These are phyloP conservation scores for Blera fallax DNA, from an alignment of 2,888 invertebrate genomes.

Conservation along the genomic window DNA sequence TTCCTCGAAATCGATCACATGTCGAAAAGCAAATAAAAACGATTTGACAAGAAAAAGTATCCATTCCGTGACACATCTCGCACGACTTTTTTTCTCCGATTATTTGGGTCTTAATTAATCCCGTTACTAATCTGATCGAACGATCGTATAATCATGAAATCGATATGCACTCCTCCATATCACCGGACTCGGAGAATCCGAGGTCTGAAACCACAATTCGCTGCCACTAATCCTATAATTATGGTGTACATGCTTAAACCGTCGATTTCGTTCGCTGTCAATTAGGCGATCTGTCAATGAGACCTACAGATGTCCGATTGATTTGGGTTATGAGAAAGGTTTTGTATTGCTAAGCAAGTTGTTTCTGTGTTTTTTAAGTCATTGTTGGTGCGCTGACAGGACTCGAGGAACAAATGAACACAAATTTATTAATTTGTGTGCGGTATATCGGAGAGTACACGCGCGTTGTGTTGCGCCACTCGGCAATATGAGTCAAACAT, in stretches of 20 bases:
- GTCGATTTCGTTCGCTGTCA: constrained; percentile 72
- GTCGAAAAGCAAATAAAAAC: constrained; percentile 16
- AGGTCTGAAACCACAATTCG: constrained; percentile 27
- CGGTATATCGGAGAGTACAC: background rate
- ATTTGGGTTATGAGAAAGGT: constrained; percentile 66
- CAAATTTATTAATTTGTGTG: constrained; percentile 50
- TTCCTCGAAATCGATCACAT: constrained; percentile 51
- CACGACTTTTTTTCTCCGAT: constrained; percentile 30
- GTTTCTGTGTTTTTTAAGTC: constrained; percentile 17
- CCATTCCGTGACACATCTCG: constrained; percentile 56
- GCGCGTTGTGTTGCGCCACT: constrained; percentile 51
- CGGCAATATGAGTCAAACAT: constrained; percentile 38
- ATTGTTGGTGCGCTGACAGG: constrained; percentile 50
- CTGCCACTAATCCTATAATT: constrained; percentile 70
- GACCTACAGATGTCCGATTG: constrained; percentile 66
- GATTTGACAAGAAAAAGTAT: constrained; percentile 11
- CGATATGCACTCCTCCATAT: constrained; percentile 56
- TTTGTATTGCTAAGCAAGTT: constrained; percentile 43
- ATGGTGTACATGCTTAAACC: constrained; percentile 70
- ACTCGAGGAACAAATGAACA: constrained; percentile 49
- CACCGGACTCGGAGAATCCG: background rate
- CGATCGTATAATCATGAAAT: constrained; percentile 70
- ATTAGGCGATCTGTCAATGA: constrained; percentile 71
- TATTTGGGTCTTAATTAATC: constrained; percentile 66
- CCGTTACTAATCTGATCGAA: constrained; percentile 71